Percentiles rank a stretch among this genome's conserved stretches.
These are phyloP conservation scores for Furnarius figulus DNA, from an alignment of 2,113 vertebrate genomes.

Conservation along the genomic window DNA sequence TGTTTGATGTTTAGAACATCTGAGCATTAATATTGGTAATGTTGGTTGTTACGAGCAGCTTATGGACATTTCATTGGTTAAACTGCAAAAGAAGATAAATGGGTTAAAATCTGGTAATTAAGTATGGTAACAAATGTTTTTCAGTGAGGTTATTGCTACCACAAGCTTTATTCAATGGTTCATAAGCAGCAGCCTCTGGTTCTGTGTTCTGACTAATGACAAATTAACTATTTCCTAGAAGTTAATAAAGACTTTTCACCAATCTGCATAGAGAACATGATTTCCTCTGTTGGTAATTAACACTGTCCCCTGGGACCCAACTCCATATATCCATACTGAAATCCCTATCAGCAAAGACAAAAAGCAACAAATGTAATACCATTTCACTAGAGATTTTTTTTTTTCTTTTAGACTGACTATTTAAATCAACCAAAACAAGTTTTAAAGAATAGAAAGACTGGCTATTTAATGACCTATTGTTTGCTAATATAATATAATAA, in stretches of 20 bases:
- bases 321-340: background rate
- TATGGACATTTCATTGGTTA: conserved; percentile 67
- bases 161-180: conserved; percentile 74
- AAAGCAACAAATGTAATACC: conserved; percentile 1
- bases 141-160: conserved; percentile 68
- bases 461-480: background rate
- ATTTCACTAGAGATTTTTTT: background rate
- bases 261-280: conserved; percentile 65
- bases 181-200: conserved; percentile 55
- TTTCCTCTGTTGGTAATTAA: conserved; percentile 45
- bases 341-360: background rate
- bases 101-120: conserved; percentile 72
- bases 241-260: conserved; percentile 74
- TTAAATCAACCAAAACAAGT: background rate
- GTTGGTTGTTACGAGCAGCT: conserved; percentile 67
- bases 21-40: conserved; percentile 58
- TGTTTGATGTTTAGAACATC: conserved; percentile 54
- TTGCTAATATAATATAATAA: too few species aligned
- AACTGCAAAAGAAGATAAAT: conserved; percentile 71
- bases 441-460: background rate
- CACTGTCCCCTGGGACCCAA: background rate
- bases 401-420: background rate
- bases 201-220: conserved; percentile 69
- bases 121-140: conserved; percentile 73
- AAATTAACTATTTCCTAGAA: conserved; percentile 78